Percentiles rank a stretch among this genome's conserved stretches.
These are phyloP conservation scores for Sipha flava DNA, from an alignment of 1,140 invertebrate species.

Conservation along the genomic window DNA sequence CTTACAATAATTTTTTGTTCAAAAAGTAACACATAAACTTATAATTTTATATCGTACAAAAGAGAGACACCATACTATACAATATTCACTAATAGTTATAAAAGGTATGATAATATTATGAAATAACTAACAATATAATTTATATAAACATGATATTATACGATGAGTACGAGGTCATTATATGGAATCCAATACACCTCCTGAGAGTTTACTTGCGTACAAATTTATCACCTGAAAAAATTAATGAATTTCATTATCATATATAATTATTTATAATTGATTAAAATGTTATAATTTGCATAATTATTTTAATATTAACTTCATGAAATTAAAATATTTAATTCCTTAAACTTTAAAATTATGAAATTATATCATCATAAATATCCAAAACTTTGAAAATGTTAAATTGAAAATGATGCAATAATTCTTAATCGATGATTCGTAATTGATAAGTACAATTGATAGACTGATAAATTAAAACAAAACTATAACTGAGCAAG, in stretches of 20 bases:
- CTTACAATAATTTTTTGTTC: neutral
- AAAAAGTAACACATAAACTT: neutral
- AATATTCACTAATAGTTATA: neutral
- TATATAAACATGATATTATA: neutral
- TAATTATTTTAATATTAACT: no score
- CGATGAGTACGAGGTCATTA: conserved; percentile 38
- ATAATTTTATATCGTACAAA: neutral
- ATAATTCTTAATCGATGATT: no score
- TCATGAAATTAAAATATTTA: no score
- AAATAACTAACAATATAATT: neutral
- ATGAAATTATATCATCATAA: no score
- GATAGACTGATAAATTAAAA: no score
- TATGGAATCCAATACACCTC: conserved; percentile 53
- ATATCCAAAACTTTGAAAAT: no score
- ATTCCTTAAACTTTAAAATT: no score
- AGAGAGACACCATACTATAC: neutral
- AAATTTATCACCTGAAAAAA: conserved; percentile 54
- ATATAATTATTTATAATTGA: no score
- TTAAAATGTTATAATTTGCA: no score
- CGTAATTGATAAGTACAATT: no score
- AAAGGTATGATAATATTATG: neutral
- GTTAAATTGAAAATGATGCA: no score
- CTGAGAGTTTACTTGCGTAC: conserved; percentile 60
- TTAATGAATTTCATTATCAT: conserved; percentile 22
- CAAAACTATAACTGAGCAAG: no score